Conservation (phyloP, 2,888 invertebrate species). For the Lepidocyrtoides sp. region DNA sequence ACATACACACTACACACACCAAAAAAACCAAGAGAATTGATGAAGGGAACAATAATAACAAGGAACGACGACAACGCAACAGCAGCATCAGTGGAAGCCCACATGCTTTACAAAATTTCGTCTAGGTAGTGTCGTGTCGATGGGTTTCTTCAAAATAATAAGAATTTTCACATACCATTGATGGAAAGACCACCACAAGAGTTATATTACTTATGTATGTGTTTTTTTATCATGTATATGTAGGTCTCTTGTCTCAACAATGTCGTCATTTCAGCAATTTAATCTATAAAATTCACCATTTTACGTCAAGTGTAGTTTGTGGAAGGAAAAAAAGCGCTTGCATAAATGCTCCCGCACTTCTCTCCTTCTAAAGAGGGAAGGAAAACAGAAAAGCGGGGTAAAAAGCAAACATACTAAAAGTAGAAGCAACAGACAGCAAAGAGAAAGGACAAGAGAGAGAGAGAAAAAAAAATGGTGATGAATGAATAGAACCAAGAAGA, state of each 20-base stretch:
- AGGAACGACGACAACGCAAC: not conserved
- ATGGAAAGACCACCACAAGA: not conserved
- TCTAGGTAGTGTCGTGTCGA: not conserved
- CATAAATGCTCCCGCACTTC: not conserved
- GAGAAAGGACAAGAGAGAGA: not conserved
- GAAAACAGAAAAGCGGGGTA: not conserved
- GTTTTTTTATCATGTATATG: not conserved
- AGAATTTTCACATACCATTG: not conserved
- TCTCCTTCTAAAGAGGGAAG: not conserved
- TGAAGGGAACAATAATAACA: conserved; percentile 9
- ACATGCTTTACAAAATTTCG: not conserved
- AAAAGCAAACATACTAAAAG: not conserved
- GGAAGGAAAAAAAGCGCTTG: not conserved
- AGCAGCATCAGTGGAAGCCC: not conserved
- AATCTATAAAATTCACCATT: not conserved
- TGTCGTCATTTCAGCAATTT: not conserved
- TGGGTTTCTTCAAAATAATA: too few species aligned
- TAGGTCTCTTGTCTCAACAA: not conserved
- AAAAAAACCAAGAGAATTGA: not conserved
- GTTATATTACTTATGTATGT: not conserved
- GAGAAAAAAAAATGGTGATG: not conserved
- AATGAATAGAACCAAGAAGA: not conserved
- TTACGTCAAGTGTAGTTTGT: not conserved
- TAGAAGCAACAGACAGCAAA: not conserved
- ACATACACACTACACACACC: too few species aligned